Base-by-base conservation (phyloP, 1,140 invertebrate species). In the Galendromus occidentalis region DNA sequence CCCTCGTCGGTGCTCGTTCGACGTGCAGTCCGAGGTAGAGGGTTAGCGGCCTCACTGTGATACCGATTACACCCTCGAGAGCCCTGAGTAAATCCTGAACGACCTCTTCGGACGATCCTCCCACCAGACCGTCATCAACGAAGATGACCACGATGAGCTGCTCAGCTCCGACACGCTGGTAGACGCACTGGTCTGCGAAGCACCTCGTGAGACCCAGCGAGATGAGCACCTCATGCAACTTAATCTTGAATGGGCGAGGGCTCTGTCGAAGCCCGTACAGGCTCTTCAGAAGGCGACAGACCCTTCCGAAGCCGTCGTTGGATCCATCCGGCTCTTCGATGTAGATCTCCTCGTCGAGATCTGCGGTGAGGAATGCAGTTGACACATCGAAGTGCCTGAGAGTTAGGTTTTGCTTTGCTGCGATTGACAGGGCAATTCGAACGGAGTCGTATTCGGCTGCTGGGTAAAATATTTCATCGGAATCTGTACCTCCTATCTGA, bases 401-500 rank as follows among this genome's bases (percentile, higher is more conserved):
- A 9, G 9, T 9, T 9, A 78, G 12, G 74, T 75, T 68, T 39
- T 39, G 33, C 33, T n/a, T n/a, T n/a, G n/a, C n/a, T n/a, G n/a
- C n/a, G n/a, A n/a, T n/a, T n/a, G 77, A 71, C 14, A 67, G 44
- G 64, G 72, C n/a, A n/a, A n/a, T n/a, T n/a, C n/a, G n/a, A n/a
- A n/a, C n/a, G n/a, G n/a, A n/a, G n/a, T n/a, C n/a, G n/a, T n/a
- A n/a, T n/a, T n/a, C n/a, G n/a, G n/a, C n/a, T n/a, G n/a, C n/a
- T n/a, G n/a, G n/a, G n/a, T n/a, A n/a, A n/a, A n/a, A n/a, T n/a
- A n/a, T n/a, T n/a, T n/a, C n/a, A n/a, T n/a, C n/a, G n/a, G n/a
- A 76, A 55, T 76, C 75, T 7, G 75, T 68, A 4, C 76, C 76
- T 5, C 71, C 28, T 29, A 64, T 67, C 68, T 77, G 75, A 4